Conservation (phyloP, 2,113 vertebrate genomes). For the Gasterosteus aculeatus region DNA sequence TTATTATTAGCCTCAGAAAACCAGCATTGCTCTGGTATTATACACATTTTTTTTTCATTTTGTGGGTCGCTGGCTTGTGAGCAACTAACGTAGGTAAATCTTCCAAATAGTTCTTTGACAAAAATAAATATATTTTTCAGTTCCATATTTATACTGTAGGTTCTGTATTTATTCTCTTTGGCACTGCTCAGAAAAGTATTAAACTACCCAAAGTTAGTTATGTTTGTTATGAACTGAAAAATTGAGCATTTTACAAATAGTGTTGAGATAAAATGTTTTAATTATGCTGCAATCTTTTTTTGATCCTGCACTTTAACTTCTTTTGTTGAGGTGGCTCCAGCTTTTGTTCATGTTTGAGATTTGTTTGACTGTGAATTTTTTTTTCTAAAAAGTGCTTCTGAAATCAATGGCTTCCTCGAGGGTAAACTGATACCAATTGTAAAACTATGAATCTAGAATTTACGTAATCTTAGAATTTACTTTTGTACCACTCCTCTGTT, state of each 20-base stretch:
- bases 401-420: background rate
- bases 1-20: conserved; percentile 3
- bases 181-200: conserved; percentile 1
- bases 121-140: conserved; percentile 10
- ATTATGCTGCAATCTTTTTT: conserved; percentile 18
- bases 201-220: conserved; percentile 1
- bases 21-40: background rate
- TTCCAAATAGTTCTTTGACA: background rate
- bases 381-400: conserved; percentile 9
- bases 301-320: conserved; percentile 66
- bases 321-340: conserved; percentile 27
- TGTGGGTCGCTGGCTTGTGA: background rate
- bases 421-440: background rate
- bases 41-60: background rate
- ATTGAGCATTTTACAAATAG: background rate
- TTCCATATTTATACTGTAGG: conserved; percentile 33
- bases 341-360: conserved; percentile 2
- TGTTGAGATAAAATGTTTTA: conserved; percentile 13
- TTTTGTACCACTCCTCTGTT: background rate
- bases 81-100: conserved; percentile 14
- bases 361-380: conserved; percentile 61
- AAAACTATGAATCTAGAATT: background rate
- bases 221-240: conserved; percentile 18
- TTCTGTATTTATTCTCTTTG: conserved; percentile 28
- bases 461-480: background rate